Conservation (phyloP, 2,113 vertebrate genomes). For the Puma concolor region DNA sequence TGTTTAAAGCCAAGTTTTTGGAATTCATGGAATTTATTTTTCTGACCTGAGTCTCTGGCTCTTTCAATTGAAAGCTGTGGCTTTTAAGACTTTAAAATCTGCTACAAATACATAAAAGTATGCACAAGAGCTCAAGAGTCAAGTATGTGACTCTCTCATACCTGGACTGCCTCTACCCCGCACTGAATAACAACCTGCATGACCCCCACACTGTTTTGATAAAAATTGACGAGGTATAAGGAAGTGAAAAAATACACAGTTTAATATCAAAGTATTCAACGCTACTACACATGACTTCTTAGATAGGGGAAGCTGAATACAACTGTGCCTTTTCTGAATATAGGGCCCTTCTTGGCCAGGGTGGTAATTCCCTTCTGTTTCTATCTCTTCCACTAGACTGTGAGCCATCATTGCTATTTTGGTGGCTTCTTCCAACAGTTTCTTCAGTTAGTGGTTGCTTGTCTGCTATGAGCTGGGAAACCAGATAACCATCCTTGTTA, state of each 20-base stretch:
- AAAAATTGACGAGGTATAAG: background rate
- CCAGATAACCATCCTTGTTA: constrained; percentile 47
- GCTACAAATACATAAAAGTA: constrained; percentile 17
- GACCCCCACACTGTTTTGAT: background rate
- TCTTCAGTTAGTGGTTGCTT: constrained; percentile 15
- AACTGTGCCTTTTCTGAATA: background rate
- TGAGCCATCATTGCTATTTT: background rate
- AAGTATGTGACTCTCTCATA: background rate
- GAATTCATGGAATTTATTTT: constrained; percentile 36
- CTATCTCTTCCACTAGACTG: background rate
- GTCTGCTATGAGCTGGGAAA: background rate
- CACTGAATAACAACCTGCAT: background rate
- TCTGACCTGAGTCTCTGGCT: background rate
- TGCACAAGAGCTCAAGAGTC: constrained; percentile 7
- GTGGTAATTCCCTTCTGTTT: background rate
- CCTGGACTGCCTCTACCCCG: background rate
- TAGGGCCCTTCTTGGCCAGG: background rate
- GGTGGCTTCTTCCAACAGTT: background rate
- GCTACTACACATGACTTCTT: background rate
- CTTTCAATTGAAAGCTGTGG: constrained; percentile 24
- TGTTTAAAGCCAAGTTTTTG: constrained; percentile 13
- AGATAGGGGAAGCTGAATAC: background rate
- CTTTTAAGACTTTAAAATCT: constrained; percentile 49
- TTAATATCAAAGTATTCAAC: background rate
- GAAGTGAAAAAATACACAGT: background rate